Percentiles rank a stretch among this genome's conserved stretches.
Conservation (phyloP, 1,140 invertebrate species). For the Solen grandis region DNA sequence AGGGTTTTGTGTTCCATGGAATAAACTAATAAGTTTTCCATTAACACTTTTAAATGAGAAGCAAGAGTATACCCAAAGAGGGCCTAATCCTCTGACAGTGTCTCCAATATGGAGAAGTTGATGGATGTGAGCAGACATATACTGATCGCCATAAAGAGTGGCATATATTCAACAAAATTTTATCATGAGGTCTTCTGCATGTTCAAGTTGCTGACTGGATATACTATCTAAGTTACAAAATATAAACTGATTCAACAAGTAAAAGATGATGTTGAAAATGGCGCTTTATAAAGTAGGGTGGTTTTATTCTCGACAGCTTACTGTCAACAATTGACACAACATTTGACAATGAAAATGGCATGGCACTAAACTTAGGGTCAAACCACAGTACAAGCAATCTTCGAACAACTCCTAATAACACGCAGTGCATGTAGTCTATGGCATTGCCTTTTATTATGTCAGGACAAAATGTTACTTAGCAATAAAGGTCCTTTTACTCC, state of each 20-base stretch:
- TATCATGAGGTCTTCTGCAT: conserved; percentile 30
- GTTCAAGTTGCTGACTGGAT: conserved; percentile 2
- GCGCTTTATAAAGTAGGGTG: conserved; percentile 34
- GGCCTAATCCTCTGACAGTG: conserved; percentile 35
- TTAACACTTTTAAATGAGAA: conserved; percentile 49
- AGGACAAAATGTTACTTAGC: conserved; percentile 21
- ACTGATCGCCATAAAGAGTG: conserved; percentile 40
- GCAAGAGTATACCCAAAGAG: conserved; percentile 48
- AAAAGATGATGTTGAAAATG: conserved; percentile 41
- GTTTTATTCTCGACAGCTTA: conserved; percentile 7
- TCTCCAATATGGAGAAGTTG: conserved; percentile 34
- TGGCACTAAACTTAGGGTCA: conserved; percentile 23
- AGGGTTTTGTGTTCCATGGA: conserved; percentile 45
- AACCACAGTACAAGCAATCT: conserved; percentile 8
- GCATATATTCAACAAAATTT: conserved; percentile 31
- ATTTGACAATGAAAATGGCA: conserved; percentile 22
- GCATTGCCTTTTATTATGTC: conserved; percentile 37
- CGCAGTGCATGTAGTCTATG: conserved; percentile 46
- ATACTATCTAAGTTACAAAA: conserved; percentile 34
- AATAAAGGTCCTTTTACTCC: conserved; percentile 28
- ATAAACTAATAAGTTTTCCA: conserved; percentile 27
- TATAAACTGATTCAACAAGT: conserved; percentile 40
- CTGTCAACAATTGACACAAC: not conserved
- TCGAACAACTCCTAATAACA: conserved; percentile 15
- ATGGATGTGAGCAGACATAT: conserved; percentile 49